These are phyloP conservation scores for Anthoscopus minutus DNA, from an alignment of 2,113 vertebrate genomes.

Conservation along the genomic window DNA sequence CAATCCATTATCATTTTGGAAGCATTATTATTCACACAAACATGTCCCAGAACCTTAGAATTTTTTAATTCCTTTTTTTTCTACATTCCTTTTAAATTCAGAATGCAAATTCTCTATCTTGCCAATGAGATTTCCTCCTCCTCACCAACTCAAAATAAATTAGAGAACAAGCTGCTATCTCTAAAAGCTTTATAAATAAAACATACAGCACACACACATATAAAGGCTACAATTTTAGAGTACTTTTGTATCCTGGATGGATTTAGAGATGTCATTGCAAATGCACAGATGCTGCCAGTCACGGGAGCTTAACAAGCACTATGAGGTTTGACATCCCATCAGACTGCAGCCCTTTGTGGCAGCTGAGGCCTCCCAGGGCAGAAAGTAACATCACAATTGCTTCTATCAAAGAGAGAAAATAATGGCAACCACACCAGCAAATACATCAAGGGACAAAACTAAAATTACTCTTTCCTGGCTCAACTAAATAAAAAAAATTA, in stretches of 20 bases:
- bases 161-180: conserved; percentile 52
- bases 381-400: not conserved
- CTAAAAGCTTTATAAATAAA: conserved; percentile 64
- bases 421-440: not conserved
- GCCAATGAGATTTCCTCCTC: conserved; percentile 55
- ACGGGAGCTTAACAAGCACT: not conserved
- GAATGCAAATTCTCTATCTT: conserved; percentile 37
- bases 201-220: conserved; percentile 21
- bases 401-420: not conserved
- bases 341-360: not conserved
- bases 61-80: not conserved
- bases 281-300: conserved; percentile 27
- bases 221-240: conserved; percentile 41
- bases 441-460: not conserved
- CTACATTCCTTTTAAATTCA: conserved; percentile 22
- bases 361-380: conserved; percentile 1
- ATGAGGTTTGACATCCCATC: conserved; percentile 22
- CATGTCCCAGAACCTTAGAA: not conserved
- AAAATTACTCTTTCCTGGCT: not conserved
- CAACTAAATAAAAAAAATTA: not conserved
- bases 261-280: conserved; percentile 36
- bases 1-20: conserved; percentile 45
- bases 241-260: conserved; percentile 25
- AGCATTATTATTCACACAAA: conserved; percentile 47
- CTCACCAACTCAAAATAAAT: conserved; percentile 55